Conservation (phyloP, 2,113 vertebrate species). For the Tricholaema leucomelas region DNA sequence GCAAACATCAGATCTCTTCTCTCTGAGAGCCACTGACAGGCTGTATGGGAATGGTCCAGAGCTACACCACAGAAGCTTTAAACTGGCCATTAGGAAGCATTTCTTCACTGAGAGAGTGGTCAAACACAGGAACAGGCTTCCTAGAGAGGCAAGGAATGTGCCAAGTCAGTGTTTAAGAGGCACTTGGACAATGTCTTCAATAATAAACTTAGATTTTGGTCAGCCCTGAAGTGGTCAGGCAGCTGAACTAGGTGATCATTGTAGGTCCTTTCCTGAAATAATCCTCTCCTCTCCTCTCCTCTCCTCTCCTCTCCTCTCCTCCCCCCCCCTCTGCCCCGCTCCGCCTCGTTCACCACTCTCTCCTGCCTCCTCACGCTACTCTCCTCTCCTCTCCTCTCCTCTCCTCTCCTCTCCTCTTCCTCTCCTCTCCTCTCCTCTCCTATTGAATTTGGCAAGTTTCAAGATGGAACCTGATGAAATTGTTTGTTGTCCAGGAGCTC, state of each 20-base stretch:
- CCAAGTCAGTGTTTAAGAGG: background rate
- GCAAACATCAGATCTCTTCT: background rate
- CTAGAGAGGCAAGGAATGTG: background rate
- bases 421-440: background rate
- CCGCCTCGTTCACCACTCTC: too few relatives aligned
- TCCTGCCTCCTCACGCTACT: background rate
- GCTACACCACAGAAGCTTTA: background rate
- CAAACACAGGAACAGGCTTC: background rate
- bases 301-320: background rate
- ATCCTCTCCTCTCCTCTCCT: background rate
- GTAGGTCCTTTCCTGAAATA: background rate
- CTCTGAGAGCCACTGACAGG: background rate
- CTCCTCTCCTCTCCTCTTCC: background rate
- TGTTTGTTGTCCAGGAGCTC: background rate
- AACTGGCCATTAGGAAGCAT: background rate
- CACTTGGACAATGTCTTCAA: background rate
- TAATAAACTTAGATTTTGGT: background rate
- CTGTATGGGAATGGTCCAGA: background rate
- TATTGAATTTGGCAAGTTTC: background rate
- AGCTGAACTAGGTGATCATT: background rate
- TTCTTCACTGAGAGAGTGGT: too few relatives aligned
- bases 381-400: background rate
- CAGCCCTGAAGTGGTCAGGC: background rate
- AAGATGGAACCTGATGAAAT: background rate
- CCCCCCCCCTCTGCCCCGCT: background rate